Conservation (phyloP, 2,888 invertebrate genomes). For the Bimastos eiseni region DNA sequence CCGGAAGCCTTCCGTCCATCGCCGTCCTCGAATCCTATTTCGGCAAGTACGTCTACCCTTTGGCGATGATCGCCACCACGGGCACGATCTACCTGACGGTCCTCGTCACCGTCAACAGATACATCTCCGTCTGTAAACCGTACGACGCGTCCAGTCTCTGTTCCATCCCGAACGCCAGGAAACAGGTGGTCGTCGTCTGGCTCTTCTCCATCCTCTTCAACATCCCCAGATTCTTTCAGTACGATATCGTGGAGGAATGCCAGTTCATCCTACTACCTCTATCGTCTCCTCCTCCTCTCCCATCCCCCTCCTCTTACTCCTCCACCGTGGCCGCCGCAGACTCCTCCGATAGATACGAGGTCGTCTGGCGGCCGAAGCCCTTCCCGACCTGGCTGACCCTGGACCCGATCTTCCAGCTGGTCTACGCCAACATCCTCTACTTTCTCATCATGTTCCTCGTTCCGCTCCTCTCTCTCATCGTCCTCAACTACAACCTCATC, state of each 20-base stretch:
- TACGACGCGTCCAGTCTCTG: slow-evolving; percentile 44
- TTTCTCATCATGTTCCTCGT: slow-evolving; percentile 45
- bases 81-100: slow-evolving; percentile 46
- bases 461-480: slow-evolving; percentile 42
- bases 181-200: slow-evolving; percentile 42
- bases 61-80: slow-evolving; percentile 42
- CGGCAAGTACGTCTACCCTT: slow-evolving; percentile 43
- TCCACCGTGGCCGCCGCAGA: neutral
- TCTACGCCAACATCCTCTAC: slow-evolving; percentile 44
- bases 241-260: neutral
- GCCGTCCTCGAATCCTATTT: slow-evolving; percentile 39
- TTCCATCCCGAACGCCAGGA: slow-evolving; percentile 42
- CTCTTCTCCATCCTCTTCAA: slow-evolving; percentile 43
- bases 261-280: neutral
- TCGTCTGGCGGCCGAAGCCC: neutral
- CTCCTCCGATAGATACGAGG: neutral
- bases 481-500: slow-evolving; percentile 44
- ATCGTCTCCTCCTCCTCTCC: neutral
- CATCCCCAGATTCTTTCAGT: slow-evolving; percentile 38
- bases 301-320: neutral
- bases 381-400: neutral
- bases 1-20: slow-evolving; percentile 24
- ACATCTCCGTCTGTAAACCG: slow-evolving; percentile 43
- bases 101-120: slow-evolving; percentile 46
- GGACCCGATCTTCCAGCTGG: slow-evolving; percentile 40